Base-by-base conservation (phyloP, 1,140 invertebrate genomes). In the Parasteatoda tepidariorum region DNA sequence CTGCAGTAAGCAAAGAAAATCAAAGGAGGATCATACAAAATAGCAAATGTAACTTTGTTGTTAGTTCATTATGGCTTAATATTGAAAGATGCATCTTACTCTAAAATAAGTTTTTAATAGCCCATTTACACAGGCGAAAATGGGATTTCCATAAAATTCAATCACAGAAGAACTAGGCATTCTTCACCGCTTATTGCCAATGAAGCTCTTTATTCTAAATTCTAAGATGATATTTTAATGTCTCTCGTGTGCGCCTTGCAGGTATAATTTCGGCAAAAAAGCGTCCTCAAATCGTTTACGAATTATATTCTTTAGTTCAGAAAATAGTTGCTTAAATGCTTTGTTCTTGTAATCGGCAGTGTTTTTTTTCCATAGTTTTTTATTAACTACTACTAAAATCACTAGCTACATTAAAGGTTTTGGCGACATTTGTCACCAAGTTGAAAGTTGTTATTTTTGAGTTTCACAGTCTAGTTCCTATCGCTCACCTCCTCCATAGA, bases 401-500 rank as follows among this genome's bases (percentile, higher is more conserved):
- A 13, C 38, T 48, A 48, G 38, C 38, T 48, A 48, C 38, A 13
- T 48, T 48, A 48, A 48, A 48, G 38, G 18, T 13, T 48, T 9
- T 18, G 38, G 18, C 38, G 18, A 48, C 18, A 13, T 9, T 48
- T 48, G 18, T 48, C 18, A 18, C 38, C 38, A 48, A 48, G 18
- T 48, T 9, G 9, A 48, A 18, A 9, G 38, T 48, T 48, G 4
- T 48, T 48, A n/a, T n/a, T n/a, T n/a, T n/a, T n/a, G 38, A 13
- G 38, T 48, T n/a, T 48, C 38, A 18, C 18, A 13, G 9, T 48
- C 38, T 48, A 48, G 38, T 48, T 48, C 18, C 18, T 3, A 11
- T 28, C 15, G 33, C 55, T 9, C 22, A 83, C 81, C 81, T 83
- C 81, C 48, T 83, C 81, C 81, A 83, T 66, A 11, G 81, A 83